A percentile compares a stretch with the other conserved stretches of the same genome.
Conservation (phyloP, 2,113 vertebrate genomes). For the Brachyistius frenatus region DNA sequence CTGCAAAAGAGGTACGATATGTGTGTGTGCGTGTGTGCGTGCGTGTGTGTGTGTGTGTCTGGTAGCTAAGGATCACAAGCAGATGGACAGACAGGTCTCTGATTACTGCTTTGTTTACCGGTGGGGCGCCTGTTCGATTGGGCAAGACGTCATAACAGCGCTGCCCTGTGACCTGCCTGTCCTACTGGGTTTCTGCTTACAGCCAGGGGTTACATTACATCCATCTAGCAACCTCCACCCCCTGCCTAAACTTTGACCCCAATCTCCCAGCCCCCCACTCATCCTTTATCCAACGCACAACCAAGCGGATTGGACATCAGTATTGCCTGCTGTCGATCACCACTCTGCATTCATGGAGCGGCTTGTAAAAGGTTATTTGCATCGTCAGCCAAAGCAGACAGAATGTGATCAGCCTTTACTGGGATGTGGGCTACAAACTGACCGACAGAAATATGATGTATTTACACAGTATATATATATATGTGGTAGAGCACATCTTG, state of each 20-base stretch:
- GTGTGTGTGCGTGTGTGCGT: slow-evolving; percentile 15
- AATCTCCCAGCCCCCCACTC: slow-evolving; percentile 35
- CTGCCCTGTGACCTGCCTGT: slow-evolving; percentile 70
- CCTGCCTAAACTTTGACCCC: slow-evolving; percentile 62
- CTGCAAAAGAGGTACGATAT: slow-evolving; percentile 80
- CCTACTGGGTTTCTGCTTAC: slow-evolving; percentile 64
- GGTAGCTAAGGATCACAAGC: slow-evolving; percentile 8
- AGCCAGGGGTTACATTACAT: slow-evolving; percentile 64
- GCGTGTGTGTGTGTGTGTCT: background rate
- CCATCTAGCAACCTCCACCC: slow-evolving; percentile 18
- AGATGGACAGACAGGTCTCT: slow-evolving; percentile 24
- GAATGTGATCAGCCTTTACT: slow-evolving; percentile 16
- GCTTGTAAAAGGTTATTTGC: slow-evolving; percentile 18
- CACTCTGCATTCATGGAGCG: slow-evolving; percentile 14
- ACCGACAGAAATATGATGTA: slow-evolving; percentile 1
- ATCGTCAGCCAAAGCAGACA: background rate
- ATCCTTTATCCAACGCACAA: slow-evolving; percentile 21
- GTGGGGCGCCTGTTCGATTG: slow-evolving; percentile 50
- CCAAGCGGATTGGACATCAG: slow-evolving; percentile 16
- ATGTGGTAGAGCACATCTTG: slow-evolving; percentile 12
- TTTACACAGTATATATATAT: background rate
- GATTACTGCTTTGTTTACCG: slow-evolving; percentile 64
- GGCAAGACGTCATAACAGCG: slow-evolving; percentile 49
- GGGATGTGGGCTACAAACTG: slow-evolving; percentile 22
- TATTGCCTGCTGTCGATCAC: slow-evolving; percentile 44